Evolutionary conservation across 2,888 invertebrate genomes (phyloP), one percentile per base, ranked within the genome.

Genomic region (Pogonocherus hispidulus): DNA sequence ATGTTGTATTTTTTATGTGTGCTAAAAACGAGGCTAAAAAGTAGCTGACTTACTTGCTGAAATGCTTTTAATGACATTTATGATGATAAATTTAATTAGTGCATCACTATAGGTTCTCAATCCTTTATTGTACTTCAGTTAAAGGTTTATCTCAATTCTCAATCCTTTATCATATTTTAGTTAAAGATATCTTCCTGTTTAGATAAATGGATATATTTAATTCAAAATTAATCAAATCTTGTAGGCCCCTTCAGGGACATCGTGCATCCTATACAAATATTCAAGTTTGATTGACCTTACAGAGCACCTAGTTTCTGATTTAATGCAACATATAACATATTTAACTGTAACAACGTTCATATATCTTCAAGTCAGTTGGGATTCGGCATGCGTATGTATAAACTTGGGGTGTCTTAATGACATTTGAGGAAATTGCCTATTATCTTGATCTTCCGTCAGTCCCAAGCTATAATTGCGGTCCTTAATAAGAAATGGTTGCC

Each of bases 391-490:
- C 49, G 49, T 51, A 51, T 23, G 49, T 51, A 23, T 51, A n/a
- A n/a, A 51, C 23, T 51, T 23, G 11, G 49, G 49, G 22, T 22
- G 22, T 51, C 22, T 23, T 23, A 51, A 49, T 19, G 47, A 49
- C 22, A 49, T 49, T 49, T 19, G 19, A 51, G 49, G 49, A 51
- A 51, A 51, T 51, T 51, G 49, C 20, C 49, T 51, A 51, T 51
- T 51, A 51, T 11, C 49, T 51, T 51, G 22, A 51, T 51, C 49
- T 51, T 2, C 23, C 49, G 23, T 22, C 9, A 8, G 22, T 22
- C 23, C 49, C 49, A 14, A 6, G 49, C 49, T 14, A 23, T 51
- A 51, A 51, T 23, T 51, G 49, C 11, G 49, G 49, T 23, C 23
- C 23, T 23, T 22, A 51, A 51, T 23, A 22, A 51, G 49, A 16